Percentiles rank a stretch among this genome's conserved stretches.
phyloP scores from a whole-genome alignment of 2,797 vertebrate genomes.

The Leptodactylus fallax region DNA sequence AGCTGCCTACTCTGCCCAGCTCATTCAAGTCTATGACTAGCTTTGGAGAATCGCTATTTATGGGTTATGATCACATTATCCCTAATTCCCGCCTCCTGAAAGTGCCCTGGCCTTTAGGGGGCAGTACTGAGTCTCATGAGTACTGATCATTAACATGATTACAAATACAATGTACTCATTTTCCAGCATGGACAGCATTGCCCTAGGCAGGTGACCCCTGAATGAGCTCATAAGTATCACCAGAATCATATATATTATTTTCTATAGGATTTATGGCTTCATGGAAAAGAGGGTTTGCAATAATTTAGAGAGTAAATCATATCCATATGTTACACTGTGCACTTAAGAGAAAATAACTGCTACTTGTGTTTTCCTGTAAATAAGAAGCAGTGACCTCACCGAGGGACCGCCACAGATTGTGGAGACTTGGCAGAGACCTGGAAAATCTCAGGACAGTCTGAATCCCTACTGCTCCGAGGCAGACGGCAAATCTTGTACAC shows the following conservation, averaged over 20 bases:
- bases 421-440: slow-evolving; percentile 41
- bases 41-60: too few species aligned
- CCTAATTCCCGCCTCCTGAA: background rate
- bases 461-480: slow-evolving; percentile 38
- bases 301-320: background rate
- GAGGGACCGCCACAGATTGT: slow-evolving; percentile 41
- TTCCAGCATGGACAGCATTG: background rate
- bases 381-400: slow-evolving; percentile 50
- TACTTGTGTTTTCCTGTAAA: slow-evolving; percentile 44
- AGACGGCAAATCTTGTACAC: slow-evolving; percentile 18
- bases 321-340: slow-evolving; percentile 19
- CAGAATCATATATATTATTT: background rate
- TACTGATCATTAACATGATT: background rate
- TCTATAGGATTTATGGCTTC: background rate
- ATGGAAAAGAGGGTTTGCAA: background rate
- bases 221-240: background rate
- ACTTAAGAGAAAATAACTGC: slow-evolving; percentile 12
- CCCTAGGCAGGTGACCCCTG: background rate
- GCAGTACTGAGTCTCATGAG: background rate
- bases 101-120: background rate
- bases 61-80: too few species aligned
- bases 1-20: too few species aligned
- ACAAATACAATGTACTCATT: background rate
- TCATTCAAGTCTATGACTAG: too few species aligned
- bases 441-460: slow-evolving; percentile 44